Evolutionary conservation across 2,888 invertebrate species (phyloP).

Genomic region (Pyrocoelia pectoralis): DNA sequence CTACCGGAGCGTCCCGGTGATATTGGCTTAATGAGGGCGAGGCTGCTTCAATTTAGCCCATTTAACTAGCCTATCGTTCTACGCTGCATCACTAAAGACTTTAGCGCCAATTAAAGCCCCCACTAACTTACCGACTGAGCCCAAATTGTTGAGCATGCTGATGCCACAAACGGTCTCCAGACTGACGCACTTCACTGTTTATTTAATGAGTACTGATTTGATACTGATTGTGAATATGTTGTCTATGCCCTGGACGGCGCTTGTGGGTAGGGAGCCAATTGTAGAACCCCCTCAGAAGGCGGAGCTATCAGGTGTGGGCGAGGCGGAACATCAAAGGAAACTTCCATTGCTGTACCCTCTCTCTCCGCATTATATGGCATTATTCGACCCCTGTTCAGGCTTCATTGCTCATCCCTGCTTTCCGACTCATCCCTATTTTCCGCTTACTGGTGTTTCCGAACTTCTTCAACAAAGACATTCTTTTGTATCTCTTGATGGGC

Average conservation of each 20-base stretch:
- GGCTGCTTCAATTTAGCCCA: slow-evolving; percentile 61
- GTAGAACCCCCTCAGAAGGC: slow-evolving; percentile 51
- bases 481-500: slow-evolving; percentile 32
- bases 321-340: slow-evolving; percentile 40
- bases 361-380: slow-evolving; percentile 16
- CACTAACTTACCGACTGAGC: slow-evolving; percentile 60
- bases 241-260: slow-evolving; percentile 54
- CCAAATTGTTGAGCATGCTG: slow-evolving; percentile 60
- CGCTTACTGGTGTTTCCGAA: slow-evolving; percentile 24
- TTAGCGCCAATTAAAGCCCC: slow-evolving; percentile 60
- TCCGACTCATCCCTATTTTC: slow-evolving; percentile 27
- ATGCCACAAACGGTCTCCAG: slow-evolving; percentile 44
- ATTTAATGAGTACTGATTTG: slow-evolving; percentile 64
- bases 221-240: slow-evolving; percentile 62
- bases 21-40: slow-evolving; percentile 62
- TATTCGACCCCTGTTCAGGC: slow-evolving; percentile 22
- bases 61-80: slow-evolving; percentile 62
- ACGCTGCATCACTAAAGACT: slow-evolving; percentile 61
- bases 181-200: slow-evolving; percentile 61
- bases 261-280: slow-evolving; percentile 56
- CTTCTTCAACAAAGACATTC: slow-evolving; percentile 35
- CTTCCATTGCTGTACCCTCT: slow-evolving; percentile 40
- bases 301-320: slow-evolving; percentile 47
- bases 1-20: slow-evolving; percentile 58
- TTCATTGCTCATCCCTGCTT: slow-evolving; percentile 32